Percentiles rank a stretch among this genome's conserved stretches.
Conservation (phyloP, 2,888 invertebrate species). For the Ichneumon xanthorius region DNA sequence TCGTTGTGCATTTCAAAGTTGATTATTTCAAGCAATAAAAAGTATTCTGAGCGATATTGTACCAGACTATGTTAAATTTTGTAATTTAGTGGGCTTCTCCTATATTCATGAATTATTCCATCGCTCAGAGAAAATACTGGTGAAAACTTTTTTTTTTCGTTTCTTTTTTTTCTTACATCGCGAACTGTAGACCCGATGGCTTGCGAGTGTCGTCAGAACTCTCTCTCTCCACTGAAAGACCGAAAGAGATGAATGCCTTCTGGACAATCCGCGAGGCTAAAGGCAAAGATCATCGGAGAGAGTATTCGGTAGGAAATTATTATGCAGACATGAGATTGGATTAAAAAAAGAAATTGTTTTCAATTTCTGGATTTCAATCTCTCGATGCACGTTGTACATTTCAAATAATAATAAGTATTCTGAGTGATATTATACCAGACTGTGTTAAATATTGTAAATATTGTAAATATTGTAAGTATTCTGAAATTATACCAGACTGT, state of each 20-base stretch:
- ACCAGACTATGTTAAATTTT: conserved; percentile 4
- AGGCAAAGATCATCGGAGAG: background rate
- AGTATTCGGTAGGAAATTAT: background rate
- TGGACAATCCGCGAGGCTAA: background rate
- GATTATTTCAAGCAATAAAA: background rate
- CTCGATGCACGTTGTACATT: background rate
- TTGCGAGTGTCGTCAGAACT: conserved; percentile 3
- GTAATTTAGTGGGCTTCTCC: conserved; percentile 19
- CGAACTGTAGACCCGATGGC: background rate
- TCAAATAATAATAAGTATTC: background rate
- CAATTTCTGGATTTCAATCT: background rate
- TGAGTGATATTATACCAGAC: conserved; percentile 25
- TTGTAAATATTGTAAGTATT: background rate
- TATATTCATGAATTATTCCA: conserved; percentile 55
- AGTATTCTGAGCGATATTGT: conserved; percentile 27
- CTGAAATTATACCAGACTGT: conserved; percentile 21
- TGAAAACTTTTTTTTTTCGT: conserved; percentile 16
- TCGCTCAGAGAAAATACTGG: conserved; percentile 46
- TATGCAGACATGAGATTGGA: background rate
- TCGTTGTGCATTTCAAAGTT: background rate
- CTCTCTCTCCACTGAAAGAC: background rate
- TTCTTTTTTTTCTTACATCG: background rate
- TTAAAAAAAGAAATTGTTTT: background rate
- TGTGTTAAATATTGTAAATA: conserved; percentile 1
- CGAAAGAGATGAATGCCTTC: background rate